Conservation (phyloP, 2,113 vertebrate species). For the Apteryx mantelli region DNA sequence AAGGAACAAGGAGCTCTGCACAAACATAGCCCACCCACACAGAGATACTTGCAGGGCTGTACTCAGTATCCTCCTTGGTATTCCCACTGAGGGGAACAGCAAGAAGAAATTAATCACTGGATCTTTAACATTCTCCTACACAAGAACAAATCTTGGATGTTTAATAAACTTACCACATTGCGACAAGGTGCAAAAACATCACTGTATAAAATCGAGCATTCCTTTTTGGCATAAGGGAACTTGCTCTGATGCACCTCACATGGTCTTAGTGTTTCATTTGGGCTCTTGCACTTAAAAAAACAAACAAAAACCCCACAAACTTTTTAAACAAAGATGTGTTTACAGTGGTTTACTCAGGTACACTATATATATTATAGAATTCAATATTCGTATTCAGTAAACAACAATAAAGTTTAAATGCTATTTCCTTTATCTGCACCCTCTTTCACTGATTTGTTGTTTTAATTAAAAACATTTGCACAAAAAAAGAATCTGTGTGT, state of each 20-base stretch:
- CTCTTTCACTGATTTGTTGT: not conserved
- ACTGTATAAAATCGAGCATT: conserved; percentile 95
- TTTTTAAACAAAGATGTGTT: not conserved
- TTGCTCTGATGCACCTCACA: conserved; percentile 95
- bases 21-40: not conserved
- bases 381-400: not conserved
- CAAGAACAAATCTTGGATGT: not conserved
- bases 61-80: not conserved
- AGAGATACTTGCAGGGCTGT: not conserved
- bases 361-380: not conserved
- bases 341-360: not conserved
- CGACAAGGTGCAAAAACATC: conserved; percentile 96
- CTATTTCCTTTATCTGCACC: not conserved
- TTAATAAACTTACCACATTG: conserved; percentile 91
- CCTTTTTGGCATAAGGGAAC: conserved; percentile 97
- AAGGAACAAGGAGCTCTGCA: not conserved
- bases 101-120: not conserved
- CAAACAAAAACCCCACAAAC: not conserved
- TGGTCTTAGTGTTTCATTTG: conserved; percentile 86
- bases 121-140: not conserved
- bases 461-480: conserved; percentile 29
- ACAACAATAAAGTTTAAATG: not conserved
- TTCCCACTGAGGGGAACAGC: not conserved
- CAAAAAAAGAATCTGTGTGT: conserved; percentile 9
- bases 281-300: conserved; percentile 88